Conservation (phyloP, 2,888 invertebrate genomes). For the Himalopsyche tibetana region DNA sequence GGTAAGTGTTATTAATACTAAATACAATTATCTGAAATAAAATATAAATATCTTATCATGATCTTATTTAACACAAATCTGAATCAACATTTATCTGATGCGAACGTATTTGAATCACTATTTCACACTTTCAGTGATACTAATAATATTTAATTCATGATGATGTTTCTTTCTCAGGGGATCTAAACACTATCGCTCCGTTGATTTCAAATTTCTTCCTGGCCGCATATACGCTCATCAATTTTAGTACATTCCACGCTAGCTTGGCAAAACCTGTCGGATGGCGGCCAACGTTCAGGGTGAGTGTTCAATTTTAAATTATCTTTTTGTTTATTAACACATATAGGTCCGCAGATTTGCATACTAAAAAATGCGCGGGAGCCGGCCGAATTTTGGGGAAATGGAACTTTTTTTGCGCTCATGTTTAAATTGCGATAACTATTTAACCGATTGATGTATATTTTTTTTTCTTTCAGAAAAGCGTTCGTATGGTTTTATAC, state of each 20-base stretch:
- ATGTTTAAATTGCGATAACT: too few species aligned
- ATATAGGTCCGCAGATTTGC: too few species aligned
- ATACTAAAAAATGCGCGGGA: too few species aligned
- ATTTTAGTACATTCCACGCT: conserved; percentile 96
- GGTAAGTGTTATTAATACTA: conserved; percentile 76
- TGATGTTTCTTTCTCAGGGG: conserved; percentile 77
- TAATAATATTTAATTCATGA: background rate
- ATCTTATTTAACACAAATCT: too few species aligned
- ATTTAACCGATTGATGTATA: too few species aligned
- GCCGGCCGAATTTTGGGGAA: too few species aligned
- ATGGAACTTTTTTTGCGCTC: too few species aligned
- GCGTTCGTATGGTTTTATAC: too few species aligned
- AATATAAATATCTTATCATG: background rate
- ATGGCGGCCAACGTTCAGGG: conserved; percentile 93
- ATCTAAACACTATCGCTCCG: conserved; percentile 92
- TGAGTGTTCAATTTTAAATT: conserved; percentile 69
- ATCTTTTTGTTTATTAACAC: background rate
- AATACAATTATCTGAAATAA: background rate
- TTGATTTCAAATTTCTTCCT: conserved; percentile 96
- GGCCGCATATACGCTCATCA: conserved; percentile 94
- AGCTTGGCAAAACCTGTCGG: conserved; percentile 92
- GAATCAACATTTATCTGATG: too few species aligned
- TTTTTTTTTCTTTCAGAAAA: too few species aligned
- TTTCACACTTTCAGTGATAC: too few species aligned
- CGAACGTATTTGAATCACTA: background rate